Conservation (phyloP, 2,888 invertebrate species). For the Metopia argyrocephala region DNA sequence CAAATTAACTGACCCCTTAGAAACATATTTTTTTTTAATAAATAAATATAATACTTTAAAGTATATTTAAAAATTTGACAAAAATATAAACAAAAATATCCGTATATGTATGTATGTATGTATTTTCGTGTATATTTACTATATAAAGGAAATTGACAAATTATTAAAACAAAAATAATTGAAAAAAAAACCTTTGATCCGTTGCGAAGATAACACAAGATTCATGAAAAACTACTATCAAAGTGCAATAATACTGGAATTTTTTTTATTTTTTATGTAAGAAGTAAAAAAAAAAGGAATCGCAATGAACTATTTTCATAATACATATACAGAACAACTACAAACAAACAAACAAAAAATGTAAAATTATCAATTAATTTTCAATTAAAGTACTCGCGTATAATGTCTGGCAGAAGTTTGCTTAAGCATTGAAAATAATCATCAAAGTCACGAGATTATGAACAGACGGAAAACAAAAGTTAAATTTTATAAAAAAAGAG, state of each 20-base stretch:
- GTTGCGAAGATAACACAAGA: conserved; percentile 7
- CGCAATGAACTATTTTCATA: not conserved
- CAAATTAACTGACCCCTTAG: no score
- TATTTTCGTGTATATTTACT: no score
- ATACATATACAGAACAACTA: no score
- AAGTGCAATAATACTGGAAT: conserved; percentile 19
- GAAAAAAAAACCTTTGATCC: conserved; percentile 27
- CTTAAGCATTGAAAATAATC: not conserved
- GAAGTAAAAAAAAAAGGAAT: not conserved
- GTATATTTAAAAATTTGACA: no score
- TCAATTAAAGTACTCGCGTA: no score
- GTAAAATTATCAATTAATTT: not conserved
- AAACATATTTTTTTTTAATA: no score
- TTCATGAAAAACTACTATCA: not conserved
- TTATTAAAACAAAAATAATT: not conserved
- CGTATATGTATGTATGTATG: not conserved
- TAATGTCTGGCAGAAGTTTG: no score
- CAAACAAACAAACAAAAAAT: no score
- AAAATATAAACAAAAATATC: not conserved
- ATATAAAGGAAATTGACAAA: no score
- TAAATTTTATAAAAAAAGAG: no score
- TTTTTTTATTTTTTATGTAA: no score
- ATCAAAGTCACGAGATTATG: not conserved
- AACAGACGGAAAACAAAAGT: not conserved
- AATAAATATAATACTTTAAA: no score